Base-by-base conservation (phyloP, 2,797 vertebrate genomes). In the Pseudomugil tenellus region DNA sequence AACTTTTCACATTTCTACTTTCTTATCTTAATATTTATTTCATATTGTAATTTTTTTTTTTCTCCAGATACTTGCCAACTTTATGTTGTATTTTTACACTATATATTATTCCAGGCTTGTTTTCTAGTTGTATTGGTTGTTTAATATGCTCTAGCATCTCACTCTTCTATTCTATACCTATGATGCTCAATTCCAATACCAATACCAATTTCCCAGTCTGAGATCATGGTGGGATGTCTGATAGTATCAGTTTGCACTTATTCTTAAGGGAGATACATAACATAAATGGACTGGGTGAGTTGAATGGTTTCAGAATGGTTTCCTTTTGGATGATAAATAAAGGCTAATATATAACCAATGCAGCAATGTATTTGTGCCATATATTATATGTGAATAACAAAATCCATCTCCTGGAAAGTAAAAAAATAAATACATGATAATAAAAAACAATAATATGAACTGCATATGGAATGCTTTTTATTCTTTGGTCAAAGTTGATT, bases 401-500 rank as follows among this genome's bases (percentile, higher is more conserved):
- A 74, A 71, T 54, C 35, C 49, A 41, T 12, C 51, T 72, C 28
- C 58, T 37, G 71, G n/a, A 68, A 81, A 70, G 34, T 63, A 78
- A 70, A 61, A 48, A 29, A 62, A 31, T 54, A 48, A 46, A 48
- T 21, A 14, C 31, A 61, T 16, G 17, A 63, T 34, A 76, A 52
- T 54, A 62, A 58, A 51, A 70, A 43, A 10, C 58, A 66, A 29
- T 58, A 57, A 46, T 72, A 46, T 63, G 43, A 78, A 21, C 43
- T 53, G 59, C 63, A 79, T 74, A 83, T 79, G 80, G 75, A 89
- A 87, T 89, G 84, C 16, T 49, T 87, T 92, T 91, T 89, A 91
- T 85, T 91, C 74, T 85, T 89, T 89, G 87, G 85, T 91, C 80
- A 88, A 48, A 73, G 63, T 57, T 84, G 84, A 86, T 90, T 87